Evolutionary conservation across 2,888 invertebrate genomes (phyloP).

Genomic region (Zygaena filipendulae): DNA sequence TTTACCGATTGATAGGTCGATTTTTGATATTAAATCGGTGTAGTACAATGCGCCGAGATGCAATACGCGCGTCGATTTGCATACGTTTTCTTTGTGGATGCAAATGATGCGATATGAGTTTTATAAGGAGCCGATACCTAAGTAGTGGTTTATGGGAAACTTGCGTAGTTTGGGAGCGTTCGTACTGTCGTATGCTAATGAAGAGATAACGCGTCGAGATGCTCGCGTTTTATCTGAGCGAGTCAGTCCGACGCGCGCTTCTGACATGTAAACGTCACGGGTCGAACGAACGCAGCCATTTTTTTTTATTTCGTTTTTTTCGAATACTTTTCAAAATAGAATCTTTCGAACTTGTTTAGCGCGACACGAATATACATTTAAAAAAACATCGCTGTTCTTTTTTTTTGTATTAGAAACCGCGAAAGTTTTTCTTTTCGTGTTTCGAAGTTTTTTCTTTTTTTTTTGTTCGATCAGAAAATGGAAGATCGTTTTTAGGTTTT

Average conservation of each 20-base stretch:
- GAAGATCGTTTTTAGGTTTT: conserved; percentile 4
- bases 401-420: no score
- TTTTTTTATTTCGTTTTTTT: no score
- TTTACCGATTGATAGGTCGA: conserved; percentile 57
- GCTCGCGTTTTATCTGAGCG: conserved; percentile 41
- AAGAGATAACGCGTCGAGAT: conserved; percentile 46
- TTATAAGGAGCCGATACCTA: conserved; percentile 34
- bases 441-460: conserved; percentile 16
- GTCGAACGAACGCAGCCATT: conserved; percentile 11
- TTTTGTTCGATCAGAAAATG: conserved; percentile 11
- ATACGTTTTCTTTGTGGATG: conserved; percentile 57
- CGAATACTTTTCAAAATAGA: no score
- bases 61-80: conserved; percentile 49
- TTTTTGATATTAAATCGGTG: conserved; percentile 56
- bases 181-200: conserved; percentile 44
- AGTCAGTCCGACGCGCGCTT: conserved; percentile 60
- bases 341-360: no score
- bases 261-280: conserved; percentile 44
- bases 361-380: no score
- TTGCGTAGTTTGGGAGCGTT: conserved; percentile 27
- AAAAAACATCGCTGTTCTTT: no score
- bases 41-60: conserved; percentile 42
- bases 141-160: conserved; percentile 58
- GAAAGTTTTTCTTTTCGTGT: no score
- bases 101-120: conserved; percentile 48